Conservation (phyloP, 2,888 invertebrate genomes). For the Drosophila mercatorum region DNA sequence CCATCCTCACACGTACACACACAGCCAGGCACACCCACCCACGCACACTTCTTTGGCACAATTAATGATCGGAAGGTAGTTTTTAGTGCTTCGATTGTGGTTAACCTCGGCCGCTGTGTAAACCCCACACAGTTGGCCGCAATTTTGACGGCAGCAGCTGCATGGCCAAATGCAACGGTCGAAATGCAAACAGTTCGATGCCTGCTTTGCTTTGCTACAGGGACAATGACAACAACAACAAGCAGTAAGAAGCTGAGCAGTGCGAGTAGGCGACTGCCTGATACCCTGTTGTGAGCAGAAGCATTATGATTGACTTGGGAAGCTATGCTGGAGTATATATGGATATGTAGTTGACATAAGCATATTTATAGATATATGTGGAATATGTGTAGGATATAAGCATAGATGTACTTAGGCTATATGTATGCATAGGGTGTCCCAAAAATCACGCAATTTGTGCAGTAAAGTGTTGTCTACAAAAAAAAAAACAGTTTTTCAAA, state of each 20-base stretch:
- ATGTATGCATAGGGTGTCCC: too few species aligned
- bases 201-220: conserved; percentile 53
- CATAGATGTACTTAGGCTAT: too few species aligned
- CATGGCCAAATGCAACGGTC: conserved; percentile 68
- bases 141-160: conserved; percentile 74
- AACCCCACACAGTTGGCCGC: conserved; percentile 58
- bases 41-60: conserved; percentile 44
- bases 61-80: conserved; percentile 63
- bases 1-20: conserved; percentile 13
- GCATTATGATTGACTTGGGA: too few species aligned
- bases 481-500: too few species aligned
- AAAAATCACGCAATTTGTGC: too few species aligned
- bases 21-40: neutral
- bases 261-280: neutral
- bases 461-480: too few species aligned
- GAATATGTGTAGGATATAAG: too few species aligned
- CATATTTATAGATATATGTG: too few species aligned
- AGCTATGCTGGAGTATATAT: too few species aligned
- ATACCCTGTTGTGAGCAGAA: neutral
- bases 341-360: too few species aligned
- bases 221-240: conserved; percentile 35
- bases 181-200: conserved; percentile 76
- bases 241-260: neutral
- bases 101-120: conserved; percentile 60
- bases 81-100: conserved; percentile 61